Evolutionary conservation across 2,113 vertebrate species (phyloP), one percentile per base, ranked within the genome.

Genomic region (Willisornis vidua): DNA sequence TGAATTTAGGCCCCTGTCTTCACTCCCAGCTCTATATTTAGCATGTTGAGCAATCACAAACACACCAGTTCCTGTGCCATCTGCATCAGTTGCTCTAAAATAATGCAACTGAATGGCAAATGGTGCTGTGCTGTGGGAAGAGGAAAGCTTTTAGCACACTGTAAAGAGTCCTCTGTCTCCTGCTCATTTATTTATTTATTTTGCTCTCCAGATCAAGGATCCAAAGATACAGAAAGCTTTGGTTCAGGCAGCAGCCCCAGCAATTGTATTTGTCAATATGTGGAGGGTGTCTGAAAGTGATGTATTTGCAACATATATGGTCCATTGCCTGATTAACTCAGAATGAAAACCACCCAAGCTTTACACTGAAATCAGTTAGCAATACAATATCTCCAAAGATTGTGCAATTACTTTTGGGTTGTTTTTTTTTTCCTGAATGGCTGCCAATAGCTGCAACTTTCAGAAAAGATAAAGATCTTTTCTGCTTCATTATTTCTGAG

Each of bases 401-500:
- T 85, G 94, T 90, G 96, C 94, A 98, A 98, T 97, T 97, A 97
- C 96, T 97, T 97, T 91, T 93, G 46, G 41, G 41, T 43, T 43
- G 13, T 90, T 52, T 52, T 95, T 97, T 97, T 96, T 94, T 94
- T 94, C 87, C 95, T 98, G 97, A 97, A 96, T 94, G 92, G 91
- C 90, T 97, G 97, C 97, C 97, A 97, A 98, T 98, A 97, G 97
- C 94, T 94, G 96, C 96, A 95, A 97, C 94, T 97, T 98, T 97
- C 97, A 97, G 87, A 96, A 96, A 95, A 97, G 97, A 98, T 97
- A 96, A 97, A 98, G 94, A 97, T 97, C 97, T 97, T 96, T 97
- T 97, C 94, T 96, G 97, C 97, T 98, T 98, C 97, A 98, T 98
- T 97, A 97, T 97, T 97, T 96, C 93, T 97, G 96, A 96, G 95